These are phyloP conservation scores for Drosophila limbata DNA, from an alignment of 2,888 invertebrate genomes.

Conservation along the genomic window DNA sequence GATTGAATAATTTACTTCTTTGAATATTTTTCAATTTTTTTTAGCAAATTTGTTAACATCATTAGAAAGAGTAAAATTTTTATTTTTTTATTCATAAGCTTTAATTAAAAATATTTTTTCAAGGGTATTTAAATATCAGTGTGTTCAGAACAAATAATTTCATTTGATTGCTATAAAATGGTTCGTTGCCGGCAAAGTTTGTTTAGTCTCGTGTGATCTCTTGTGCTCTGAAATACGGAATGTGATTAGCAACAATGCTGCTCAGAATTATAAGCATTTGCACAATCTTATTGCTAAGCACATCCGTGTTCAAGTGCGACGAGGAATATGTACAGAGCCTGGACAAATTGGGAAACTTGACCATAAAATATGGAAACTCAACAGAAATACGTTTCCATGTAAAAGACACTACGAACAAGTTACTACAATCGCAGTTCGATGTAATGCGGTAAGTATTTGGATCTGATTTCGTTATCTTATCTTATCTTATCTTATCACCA, in stretches of 20 bases:
- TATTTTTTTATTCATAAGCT: not conserved
- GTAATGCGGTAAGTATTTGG: slow-evolving; percentile 18
- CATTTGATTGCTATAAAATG: slow-evolving; percentile 9
- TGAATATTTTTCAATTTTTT: not conserved
- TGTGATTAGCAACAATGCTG: slow-evolving; percentile 9
- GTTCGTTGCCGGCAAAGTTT: not conserved
- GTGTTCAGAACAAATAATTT: not conserved
- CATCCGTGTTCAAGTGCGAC: not conserved
- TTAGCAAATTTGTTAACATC: no score
- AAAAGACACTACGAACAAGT: slow-evolving; percentile 3
- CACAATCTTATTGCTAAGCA: not conserved
- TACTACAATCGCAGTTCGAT: slow-evolving; percentile 8
- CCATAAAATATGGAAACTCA: slow-evolving; percentile 25
- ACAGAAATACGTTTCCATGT: slow-evolving; percentile 29
- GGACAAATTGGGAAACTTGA: slow-evolving; percentile 18
- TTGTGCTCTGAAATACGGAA: not conserved
- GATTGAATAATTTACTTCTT: not conserved
- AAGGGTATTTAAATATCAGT: not conserved
- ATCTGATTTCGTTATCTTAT: no score
- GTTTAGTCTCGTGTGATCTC: slow-evolving; percentile 13
- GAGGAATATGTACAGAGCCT: not conserved
- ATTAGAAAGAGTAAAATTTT: no score
- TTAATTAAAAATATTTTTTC: not conserved
- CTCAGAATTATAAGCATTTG: not conserved
- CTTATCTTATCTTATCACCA: no score